phyloP scores from a whole-genome alignment of 1,140 invertebrate genomes.

The Drosophila rufa region DNA sequence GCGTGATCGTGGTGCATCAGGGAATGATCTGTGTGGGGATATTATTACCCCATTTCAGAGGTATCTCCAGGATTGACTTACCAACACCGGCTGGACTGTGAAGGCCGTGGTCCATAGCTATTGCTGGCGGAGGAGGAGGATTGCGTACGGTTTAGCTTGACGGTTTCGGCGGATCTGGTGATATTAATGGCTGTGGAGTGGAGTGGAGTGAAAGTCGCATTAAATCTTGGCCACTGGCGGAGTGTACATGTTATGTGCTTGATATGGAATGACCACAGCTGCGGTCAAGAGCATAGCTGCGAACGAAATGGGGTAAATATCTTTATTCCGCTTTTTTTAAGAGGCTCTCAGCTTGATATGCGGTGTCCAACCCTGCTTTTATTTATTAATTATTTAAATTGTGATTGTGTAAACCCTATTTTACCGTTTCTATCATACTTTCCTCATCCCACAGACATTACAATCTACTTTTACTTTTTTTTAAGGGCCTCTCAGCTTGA shows the following conservation, averaged over 20 bases:
- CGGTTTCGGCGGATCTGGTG: conserved; percentile 2
- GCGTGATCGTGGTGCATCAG: conserved; percentile 65
- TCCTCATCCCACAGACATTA: too few relatives aligned
- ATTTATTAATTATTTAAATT: not conserved
- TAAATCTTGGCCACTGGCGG: conserved; percentile 19
- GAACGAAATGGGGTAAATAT: not conserved
- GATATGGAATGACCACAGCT: not conserved
- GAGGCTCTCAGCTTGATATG: not conserved
- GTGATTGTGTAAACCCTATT: not conserved
- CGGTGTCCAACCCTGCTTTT: not conserved
- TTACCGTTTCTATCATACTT: too few relatives aligned
- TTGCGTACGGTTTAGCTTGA: conserved; percentile 2
- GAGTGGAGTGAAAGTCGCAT: conserved; percentile 49
- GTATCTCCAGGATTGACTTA: conserved; percentile 30
- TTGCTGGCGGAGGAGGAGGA: not conserved
- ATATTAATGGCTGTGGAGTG: conserved; percentile 36
- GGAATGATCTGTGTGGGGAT: conserved; percentile 56
- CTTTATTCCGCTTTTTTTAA: not conserved
- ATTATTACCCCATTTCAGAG: too few relatives aligned
- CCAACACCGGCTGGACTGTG: conserved; percentile 64
- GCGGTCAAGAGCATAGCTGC: conserved; percentile 8
- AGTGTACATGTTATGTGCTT: conserved; percentile 5
- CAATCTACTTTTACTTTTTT: not conserved
- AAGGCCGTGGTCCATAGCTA: conserved; percentile 72
- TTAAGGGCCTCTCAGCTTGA: not conserved